Base-by-base conservation (phyloP, 2,797 vertebrate genomes). In the Clarias laeviceps region DNA sequence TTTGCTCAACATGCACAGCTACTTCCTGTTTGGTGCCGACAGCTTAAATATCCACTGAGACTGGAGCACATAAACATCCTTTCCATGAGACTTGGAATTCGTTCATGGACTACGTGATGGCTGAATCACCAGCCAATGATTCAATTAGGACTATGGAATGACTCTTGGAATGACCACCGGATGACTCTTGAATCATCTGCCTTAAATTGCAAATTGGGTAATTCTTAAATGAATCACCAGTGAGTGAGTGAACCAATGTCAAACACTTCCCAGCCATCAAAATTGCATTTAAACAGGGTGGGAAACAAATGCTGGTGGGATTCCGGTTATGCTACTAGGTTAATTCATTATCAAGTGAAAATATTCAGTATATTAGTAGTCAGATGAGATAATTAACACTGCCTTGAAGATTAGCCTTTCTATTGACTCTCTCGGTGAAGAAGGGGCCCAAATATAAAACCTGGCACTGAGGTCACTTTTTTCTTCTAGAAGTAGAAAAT, bases 11-110 rank as follows among this genome's bases (percentile, higher is more conserved):
- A 73, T 12, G 18, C 70, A 59, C 22, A 57, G 22, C 85, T 87
- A 90, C 92, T 94, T 94, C 94, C 93, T 92, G 88, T 91, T 84
- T 81, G 54, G 88, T 81, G 70, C 85, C 85, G 90, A 91, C 87
- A 86, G 84, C 70, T 85, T 84, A 82, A 84, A 32, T 70, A 45
- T 87, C 90, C 83, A 85, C 91, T 92, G 88, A 89, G 90, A 79
- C 62, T 37, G 34, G 65, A 86, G 76, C 88, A 86, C 78, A 72
- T 89, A 82, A 84, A 91, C 94, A 93, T 93, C 90, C 92, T 92
- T 91, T 91, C 84, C 77, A 79, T 59, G 56, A 83, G 82, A 82
- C 70, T 72, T 54, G 68, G 81, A 62, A 86, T 77, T 72, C 79
- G 86, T 88, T 84, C 81, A 76, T 7, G 37, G 68, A 78, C 80